Evolutionary conservation across 2,113 vertebrate species (phyloP).

Genomic region (Peromyscus polionotus): DNA sequence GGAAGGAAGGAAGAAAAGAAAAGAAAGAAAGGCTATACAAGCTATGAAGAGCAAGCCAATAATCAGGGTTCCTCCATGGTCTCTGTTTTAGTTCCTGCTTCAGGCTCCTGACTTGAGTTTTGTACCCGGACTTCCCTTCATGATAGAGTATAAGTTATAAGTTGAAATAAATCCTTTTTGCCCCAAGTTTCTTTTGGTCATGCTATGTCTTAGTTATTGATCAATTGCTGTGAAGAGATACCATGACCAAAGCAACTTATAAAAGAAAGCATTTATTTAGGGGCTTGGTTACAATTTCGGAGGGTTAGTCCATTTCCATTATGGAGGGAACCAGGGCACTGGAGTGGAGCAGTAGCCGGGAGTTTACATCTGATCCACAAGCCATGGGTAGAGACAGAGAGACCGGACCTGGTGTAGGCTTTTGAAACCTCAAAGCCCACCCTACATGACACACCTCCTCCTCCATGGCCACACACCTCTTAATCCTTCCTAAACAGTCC

Average conservation of each 20-base stretch:
- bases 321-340: too few relatives aligned
- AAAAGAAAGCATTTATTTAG: not conserved
- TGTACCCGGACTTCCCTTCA: not conserved
- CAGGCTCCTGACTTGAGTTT: not conserved
- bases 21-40: not conserved
- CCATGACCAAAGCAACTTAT: not conserved
- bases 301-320: not conserved
- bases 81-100: not conserved
- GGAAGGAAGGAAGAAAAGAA: not conserved
- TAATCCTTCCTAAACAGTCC: not conserved
- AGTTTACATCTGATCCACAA: not conserved
- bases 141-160: not conserved
- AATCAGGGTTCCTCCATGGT: not conserved
- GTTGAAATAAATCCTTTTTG: not conserved
- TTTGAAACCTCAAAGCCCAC: not conserved
- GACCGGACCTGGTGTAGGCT: not conserved
- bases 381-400: not conserved
- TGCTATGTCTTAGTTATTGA: not conserved
- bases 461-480: not conserved
- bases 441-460: not conserved
- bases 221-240: not conserved
- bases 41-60: not conserved
- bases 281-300: not conserved
- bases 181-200: not conserved
- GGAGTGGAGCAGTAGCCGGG: not conserved